Evolutionary conservation across 2,888 invertebrate species (phyloP), one percentile per base, ranked within the genome.

Genomic region (Conops quadrifasciatus): DNA sequence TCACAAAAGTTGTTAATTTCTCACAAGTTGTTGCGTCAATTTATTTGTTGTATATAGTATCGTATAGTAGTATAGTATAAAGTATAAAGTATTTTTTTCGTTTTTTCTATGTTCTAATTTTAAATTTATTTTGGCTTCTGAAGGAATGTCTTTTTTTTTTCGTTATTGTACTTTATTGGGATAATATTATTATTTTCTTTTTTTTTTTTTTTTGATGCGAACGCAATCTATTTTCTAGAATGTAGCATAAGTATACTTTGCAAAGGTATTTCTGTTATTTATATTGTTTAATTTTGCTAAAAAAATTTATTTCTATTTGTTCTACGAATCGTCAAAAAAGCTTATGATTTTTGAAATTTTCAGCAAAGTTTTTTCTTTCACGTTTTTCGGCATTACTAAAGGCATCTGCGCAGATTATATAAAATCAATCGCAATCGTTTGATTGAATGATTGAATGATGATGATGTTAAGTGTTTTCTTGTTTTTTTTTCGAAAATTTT

Each of bases 1-100:
- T 78, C 76, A 78, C 77, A 81, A 82, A 80, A 82, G 75, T 81
- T 81, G 81, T 75, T 67, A 67, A 71, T 58, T 70, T 72, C 66
- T 26, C 30, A 36, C 15, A 60, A 45, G 49, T 28, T 60, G 28
- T 24, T 69, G 49, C 56, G 19, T 36, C 26, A 66, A 60, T 58
- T 13, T 59, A 59, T 51, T 51, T 59, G 49, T 65, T 65, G 49
- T 70, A 51, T 65, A 53, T 60, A 65, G 36, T 65, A 13, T 58
- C 15, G 21, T 51, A 59, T 51, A 62, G 36, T 67, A 51, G n/a
- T n/a, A n/a, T n/a, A n/a, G n/a, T n/a, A n/a, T 51, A 7, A 36
- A 62, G 15, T 53, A 36, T 58, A 43, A 26, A 49, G 58, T 68
- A 43, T 68, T 45, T 58, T 58, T 65, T 36, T 9, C 9, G 36